Evolutionary conservation across 2,797 vertebrate species (phyloP).

Genomic region (Tragopan temminckii): DNA sequence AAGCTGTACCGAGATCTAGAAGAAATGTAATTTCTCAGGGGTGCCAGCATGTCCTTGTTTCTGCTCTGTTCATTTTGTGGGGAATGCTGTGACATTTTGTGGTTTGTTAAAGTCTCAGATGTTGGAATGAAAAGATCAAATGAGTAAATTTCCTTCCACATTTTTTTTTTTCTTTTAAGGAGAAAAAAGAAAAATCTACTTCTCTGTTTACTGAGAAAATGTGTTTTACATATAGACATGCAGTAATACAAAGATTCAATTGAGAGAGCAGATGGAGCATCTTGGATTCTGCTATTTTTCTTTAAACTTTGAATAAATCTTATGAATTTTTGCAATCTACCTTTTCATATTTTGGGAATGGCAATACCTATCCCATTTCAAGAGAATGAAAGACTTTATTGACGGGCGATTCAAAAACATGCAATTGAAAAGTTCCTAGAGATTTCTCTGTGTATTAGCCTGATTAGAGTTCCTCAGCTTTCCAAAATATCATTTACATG

Average conservation of each 20-base stretch:
- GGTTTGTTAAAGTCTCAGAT: conserved; percentile 19
- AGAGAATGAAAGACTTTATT: not conserved
- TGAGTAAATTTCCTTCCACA: not conserved
- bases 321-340: not conserved
- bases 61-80: not conserved
- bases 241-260: not conserved
- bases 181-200: not conserved
- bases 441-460: not conserved
- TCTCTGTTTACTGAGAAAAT: not conserved
- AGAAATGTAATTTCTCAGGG: conserved; percentile 36
- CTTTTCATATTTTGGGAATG: not conserved
- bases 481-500: not conserved
- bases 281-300: not conserved
- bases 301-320: not conserved
- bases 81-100: not conserved
- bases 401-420: not conserved
- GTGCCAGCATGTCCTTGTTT: not conserved
- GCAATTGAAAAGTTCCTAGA: not conserved
- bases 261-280: not conserved
- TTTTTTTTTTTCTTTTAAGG: not conserved
- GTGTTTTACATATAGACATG: not conserved
- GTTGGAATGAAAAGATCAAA: not conserved
- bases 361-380: not conserved
- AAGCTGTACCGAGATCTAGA: not conserved
- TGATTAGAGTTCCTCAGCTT: not conserved